A percentile compares a stretch with the other conserved stretches of the same genome.
Conservation (phyloP, 1,140 invertebrate species). For the Nasonia giraulti region DNA sequence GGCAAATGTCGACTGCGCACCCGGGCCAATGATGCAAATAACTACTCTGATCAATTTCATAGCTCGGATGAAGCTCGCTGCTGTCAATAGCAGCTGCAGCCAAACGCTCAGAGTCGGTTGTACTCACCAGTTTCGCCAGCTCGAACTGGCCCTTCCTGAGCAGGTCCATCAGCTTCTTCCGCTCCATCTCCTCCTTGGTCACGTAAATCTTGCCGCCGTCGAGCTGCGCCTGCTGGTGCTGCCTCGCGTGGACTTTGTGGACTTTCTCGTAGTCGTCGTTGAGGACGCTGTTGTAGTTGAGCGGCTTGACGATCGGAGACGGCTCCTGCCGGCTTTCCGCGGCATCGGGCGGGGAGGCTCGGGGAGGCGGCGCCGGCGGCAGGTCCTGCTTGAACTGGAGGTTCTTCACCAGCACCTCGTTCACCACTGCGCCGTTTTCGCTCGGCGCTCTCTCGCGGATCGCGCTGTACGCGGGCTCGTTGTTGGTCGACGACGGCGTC, state of each 20-base stretch:
- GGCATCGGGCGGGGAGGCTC: neutral
- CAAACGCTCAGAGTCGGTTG: neutral
- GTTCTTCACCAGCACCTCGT: conserved; percentile 64
- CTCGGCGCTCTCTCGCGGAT: neutral
- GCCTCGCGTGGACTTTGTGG: conserved; percentile 47
- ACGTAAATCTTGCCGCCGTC: conserved; percentile 60
- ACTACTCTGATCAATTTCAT: no score
- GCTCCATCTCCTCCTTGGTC: conserved; percentile 65
- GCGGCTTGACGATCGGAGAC: conserved; percentile 45
- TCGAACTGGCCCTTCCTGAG: conserved; percentile 61
- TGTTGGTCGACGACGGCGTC: neutral
- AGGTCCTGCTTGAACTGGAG: conserved; percentile 64
- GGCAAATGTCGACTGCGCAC: no score
- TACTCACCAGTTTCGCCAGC: conserved; percentile 62
- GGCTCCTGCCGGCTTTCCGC: conserved; percentile 42
- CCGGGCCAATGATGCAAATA: no score
- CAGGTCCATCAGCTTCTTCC: conserved; percentile 61
- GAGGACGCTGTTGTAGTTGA: conserved; percentile 62
- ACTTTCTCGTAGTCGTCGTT: conserved; percentile 63
- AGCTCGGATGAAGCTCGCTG: no score
- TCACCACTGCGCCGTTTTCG: conserved; percentile 56
- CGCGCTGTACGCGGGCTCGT: neutral
- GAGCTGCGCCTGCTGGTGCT: conserved; percentile 6
- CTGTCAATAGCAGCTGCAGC: no score
- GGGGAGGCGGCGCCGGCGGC: conserved; percentile 48